Base-by-base conservation (phyloP, 2,888 invertebrate species). In the Thymelicus sylvestris region DNA sequence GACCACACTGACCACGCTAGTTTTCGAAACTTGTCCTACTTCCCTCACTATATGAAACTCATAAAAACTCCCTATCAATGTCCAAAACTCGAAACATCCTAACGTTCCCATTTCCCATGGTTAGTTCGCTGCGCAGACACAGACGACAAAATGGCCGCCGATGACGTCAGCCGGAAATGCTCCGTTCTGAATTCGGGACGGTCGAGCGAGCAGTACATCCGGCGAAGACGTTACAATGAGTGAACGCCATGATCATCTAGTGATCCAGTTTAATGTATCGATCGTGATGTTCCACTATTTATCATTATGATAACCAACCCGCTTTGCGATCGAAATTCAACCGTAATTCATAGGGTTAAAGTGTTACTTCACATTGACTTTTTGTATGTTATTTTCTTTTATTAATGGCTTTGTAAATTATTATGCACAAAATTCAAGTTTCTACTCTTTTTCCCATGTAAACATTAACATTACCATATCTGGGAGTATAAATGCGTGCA, bases 101-200 rank as follows among this genome's bases (percentile, higher is more conserved):
- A 19, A 86, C 82, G 82, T 85, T 87, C 91, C 88, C 87, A 87
- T 91, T 92, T 91, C 91, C 91, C 90, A 91, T 90, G 80, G 83
- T 76, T 77, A 82, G 81, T 80, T 86, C 86, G 86, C 81, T 82
- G 77, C 86, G 83, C 88, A 83, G 83, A 84, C 87, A 88, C 86
- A 84, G 83, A 80, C 87, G 88, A 90, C 79, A 80, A 81, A 80
- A 81, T 80, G 80, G 80, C 80, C 73, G 79, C 73, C 77, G 83
- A 74, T 92, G 92, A 92, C 92, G 92, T 92, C 91, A 91, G 88
- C 91, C 93, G 93, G 93, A 93, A 93, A 88, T 87, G 84, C 93
- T 93, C 92, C 92, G 92, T 92, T 92, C 92, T 92, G 91, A 93
- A 92, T 93, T 93, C 89, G 88, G 91, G 91, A 92, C 92, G 93